Evolutionary conservation across 2,797 vertebrate species (phyloP).

Genomic region (Peromyscus aztecus): DNA sequence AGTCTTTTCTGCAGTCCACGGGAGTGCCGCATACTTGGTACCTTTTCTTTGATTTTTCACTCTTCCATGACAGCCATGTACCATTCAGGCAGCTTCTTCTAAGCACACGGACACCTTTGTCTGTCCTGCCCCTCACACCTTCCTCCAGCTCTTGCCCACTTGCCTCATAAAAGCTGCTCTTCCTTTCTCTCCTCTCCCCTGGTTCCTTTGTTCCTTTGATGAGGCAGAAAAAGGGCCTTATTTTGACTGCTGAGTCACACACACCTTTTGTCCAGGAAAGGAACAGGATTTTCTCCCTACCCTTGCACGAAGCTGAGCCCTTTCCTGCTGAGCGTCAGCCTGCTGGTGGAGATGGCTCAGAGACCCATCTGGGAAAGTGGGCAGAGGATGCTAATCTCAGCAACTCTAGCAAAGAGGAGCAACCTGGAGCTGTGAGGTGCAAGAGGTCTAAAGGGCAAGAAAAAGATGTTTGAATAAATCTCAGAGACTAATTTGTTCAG

Average conservation of each 20-base stretch:
- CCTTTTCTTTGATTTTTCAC: background rate
- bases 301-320: background rate
- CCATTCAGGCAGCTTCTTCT: background rate
- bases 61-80: background rate
- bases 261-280: slow-evolving; percentile 45
- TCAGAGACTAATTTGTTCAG: background rate
- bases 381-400: background rate
- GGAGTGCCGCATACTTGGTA: background rate
- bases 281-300: background rate
- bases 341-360: background rate
- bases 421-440: background rate
- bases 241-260: background rate
- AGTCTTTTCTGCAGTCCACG: background rate
- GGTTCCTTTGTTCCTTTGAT: background rate
- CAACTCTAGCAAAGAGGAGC: background rate
- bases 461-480: background rate
- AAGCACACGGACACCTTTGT: background rate
- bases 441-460: background rate
- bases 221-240: background rate
- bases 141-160: background rate
- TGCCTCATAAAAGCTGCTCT: slow-evolving; percentile 2
- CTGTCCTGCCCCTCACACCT: background rate
- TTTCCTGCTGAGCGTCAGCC: no score
- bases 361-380: background rate
- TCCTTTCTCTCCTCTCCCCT: background rate